Conservation (phyloP, 2,888 invertebrate genomes). For the Andricus quercusramuli region DNA sequence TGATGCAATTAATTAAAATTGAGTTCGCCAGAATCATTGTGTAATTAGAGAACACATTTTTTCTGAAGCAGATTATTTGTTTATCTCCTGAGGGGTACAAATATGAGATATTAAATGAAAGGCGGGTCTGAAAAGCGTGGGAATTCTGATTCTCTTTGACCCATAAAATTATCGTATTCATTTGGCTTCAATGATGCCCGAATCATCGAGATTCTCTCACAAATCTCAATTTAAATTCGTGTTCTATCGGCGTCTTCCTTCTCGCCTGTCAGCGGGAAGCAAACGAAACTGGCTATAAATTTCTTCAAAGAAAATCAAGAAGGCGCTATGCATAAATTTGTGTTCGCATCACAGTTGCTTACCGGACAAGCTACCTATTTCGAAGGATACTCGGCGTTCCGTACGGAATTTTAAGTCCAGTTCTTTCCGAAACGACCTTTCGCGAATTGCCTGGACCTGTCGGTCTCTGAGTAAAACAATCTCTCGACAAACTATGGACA, state of each 20-base stretch:
- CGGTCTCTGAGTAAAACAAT: conserved; percentile 2
- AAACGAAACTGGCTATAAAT: conserved; percentile 41
- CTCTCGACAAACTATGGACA: conserved; percentile 4
- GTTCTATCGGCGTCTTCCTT: conserved; percentile 38
- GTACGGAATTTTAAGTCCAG: conserved; percentile 38
- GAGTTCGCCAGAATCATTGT: no score
- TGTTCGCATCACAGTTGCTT: conserved; percentile 32
- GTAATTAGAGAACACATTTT: no score
- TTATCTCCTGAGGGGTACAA: conserved; percentile 1
- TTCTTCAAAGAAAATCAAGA: conserved; percentile 42
- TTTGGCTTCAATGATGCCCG: conserved; percentile 34
- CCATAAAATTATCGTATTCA: conserved; percentile 39
- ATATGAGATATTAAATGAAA: conserved; percentile 26
- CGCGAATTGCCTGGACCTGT: conserved; percentile 32
- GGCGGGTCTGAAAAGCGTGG: conserved; percentile 27
- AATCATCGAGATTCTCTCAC: conserved; percentile 40
- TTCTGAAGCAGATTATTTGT: not conserved
- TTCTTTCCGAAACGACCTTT: conserved; percentile 35
- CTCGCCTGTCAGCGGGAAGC: conserved; percentile 41
- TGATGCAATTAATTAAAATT: no score
- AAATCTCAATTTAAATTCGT: conserved; percentile 41
- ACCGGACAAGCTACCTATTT: conserved; percentile 33
- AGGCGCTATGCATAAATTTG: conserved; percentile 41
- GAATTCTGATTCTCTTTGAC: conserved; percentile 39
- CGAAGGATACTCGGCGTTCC: conserved; percentile 28